Conservation (phyloP, 2,888 invertebrate species). For the Pristionchus mayeri region DNA sequence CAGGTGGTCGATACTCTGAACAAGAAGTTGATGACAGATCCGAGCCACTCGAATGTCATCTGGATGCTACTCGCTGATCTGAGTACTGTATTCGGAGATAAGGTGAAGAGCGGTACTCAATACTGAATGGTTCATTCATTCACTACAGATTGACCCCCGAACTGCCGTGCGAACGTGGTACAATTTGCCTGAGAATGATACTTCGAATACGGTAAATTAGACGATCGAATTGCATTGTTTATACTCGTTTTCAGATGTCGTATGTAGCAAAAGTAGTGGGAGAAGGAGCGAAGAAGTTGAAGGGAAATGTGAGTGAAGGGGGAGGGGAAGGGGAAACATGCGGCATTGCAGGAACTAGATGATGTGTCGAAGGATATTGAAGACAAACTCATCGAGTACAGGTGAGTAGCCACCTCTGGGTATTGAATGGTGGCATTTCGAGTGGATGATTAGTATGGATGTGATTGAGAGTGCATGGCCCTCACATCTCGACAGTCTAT, state of each 20-base stretch:
- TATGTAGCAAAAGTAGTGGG: conserved; percentile 63
- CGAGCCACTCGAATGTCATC: conserved; percentile 48
- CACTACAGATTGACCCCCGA: conserved; percentile 50
- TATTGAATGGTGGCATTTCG: neutral
- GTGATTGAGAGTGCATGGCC: conserved; percentile 55
- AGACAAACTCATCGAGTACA: neutral
- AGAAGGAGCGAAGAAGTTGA: conserved; percentile 53
- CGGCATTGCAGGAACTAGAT: neutral
- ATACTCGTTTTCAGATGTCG: conserved; percentile 40
- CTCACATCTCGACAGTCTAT: conserved; percentile 62
- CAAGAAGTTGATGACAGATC: conserved; percentile 34
- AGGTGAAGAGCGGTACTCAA: neutral
- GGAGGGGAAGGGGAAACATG: conserved; percentile 52
- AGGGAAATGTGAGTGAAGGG: neutral
- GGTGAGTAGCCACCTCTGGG: neutral
- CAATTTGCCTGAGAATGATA: conserved; percentile 56
- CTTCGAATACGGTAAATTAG: conserved; percentile 53
- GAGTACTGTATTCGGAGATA: conserved; percentile 53
- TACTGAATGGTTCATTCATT: neutral
- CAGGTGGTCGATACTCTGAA: conserved; percentile 47
- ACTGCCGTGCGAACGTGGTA: conserved; percentile 59
- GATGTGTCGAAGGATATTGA: neutral
- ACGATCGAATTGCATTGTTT: neutral
- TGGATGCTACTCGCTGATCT: conserved; percentile 63
- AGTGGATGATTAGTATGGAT: neutral